Evolutionary conservation across 2,888 invertebrate genomes (phyloP).

Genomic region (Sphecodes monilicornis): DNA sequence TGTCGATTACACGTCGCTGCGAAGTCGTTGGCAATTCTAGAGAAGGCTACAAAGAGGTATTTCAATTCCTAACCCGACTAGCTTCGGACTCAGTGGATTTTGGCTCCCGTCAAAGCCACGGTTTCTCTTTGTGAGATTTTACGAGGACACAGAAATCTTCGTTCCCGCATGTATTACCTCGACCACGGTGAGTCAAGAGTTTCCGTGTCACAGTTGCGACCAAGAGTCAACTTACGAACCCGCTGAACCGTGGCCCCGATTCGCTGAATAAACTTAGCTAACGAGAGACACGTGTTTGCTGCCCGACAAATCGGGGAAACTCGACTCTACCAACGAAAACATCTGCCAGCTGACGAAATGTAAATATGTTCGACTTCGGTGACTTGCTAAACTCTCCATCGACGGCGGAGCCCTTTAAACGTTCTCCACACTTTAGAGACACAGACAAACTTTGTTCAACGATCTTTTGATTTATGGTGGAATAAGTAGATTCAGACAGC

Average conservation of each 20-base stretch:
- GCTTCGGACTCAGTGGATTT: not conserved
- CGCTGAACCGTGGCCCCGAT: not conserved
- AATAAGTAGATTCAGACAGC: no score
- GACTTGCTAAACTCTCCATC: not conserved
- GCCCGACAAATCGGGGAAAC: conserved; percentile 3
- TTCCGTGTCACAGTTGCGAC: not conserved
- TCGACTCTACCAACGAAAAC: not conserved
- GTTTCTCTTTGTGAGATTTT: not conserved
- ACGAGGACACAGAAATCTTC: not conserved
- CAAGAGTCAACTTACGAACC: not conserved
- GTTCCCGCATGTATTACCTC: not conserved
- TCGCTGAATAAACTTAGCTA: not conserved
- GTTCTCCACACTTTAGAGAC: not conserved
- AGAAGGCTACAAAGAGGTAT: not conserved
- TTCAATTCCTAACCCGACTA: not conserved
- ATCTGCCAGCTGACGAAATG: not conserved
- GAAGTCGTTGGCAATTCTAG: no score
- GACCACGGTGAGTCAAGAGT: not conserved
- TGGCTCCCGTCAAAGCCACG: not conserved
- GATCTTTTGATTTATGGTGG: not conserved
- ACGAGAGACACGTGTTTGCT: conserved; percentile 8
- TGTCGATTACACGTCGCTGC: no score
- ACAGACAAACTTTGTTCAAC: not conserved
- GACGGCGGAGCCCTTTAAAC: not conserved
- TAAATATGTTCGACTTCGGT: conserved; percentile 1